phyloP scores from a whole-genome alignment of 2,113 vertebrate genomes.

The Isurus oxyrinchus region DNA sequence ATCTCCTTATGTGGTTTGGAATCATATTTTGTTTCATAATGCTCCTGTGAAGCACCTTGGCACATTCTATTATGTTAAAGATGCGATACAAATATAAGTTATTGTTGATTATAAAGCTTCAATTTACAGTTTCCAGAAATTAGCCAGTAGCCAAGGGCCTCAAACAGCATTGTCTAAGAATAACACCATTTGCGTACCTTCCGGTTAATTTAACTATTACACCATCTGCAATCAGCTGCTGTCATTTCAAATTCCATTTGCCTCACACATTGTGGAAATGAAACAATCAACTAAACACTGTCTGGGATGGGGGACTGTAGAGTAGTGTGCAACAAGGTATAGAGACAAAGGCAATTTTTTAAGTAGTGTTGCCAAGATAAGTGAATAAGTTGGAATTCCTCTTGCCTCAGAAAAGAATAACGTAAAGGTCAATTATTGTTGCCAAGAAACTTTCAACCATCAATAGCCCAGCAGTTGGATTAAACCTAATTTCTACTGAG shows the following conservation, averaged over 20 bases:
- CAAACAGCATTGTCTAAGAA: neutral
- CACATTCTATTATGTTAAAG: too few relatives aligned
- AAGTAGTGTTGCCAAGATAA: neutral
- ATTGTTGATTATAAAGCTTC: neutral
- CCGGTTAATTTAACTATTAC: neutral
- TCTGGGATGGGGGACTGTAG: too few relatives aligned
- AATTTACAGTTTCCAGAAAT: neutral
- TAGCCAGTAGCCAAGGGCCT: neutral
- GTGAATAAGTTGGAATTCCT: neutral
- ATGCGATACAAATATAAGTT: too few relatives aligned
- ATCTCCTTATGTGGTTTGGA: too few relatives aligned
- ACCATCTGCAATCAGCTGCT: neutral
- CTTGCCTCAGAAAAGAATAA: neutral
- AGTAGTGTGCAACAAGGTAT: neutral
- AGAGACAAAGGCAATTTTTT: neutral
- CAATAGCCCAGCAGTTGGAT: neutral
- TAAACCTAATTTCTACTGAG: neutral
- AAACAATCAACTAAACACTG: neutral
- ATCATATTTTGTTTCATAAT: too few relatives aligned
- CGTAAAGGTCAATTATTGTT: neutral
- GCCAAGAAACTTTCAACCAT: neutral
- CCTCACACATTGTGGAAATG: neutral
- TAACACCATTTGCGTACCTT: neutral
- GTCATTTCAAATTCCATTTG: neutral
- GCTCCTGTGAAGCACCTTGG: too few relatives aligned